A percentile compares a stretch with the other conserved stretches of the same genome.
phyloP scores from a whole-genome alignment of 1,140 invertebrate species.

The Cotesia glomerata region DNA sequence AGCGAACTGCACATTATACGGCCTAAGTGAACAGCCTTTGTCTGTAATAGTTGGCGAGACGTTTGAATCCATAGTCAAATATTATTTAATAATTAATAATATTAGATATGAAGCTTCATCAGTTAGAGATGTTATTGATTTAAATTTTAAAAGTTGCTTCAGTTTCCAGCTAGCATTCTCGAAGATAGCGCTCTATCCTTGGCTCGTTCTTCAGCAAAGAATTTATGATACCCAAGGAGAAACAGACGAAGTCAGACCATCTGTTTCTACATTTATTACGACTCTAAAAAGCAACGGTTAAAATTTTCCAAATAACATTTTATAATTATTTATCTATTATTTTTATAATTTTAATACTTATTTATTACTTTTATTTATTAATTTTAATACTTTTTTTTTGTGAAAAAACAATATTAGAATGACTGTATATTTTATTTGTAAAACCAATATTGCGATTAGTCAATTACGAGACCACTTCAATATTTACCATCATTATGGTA shows the following conservation, averaged over 20 bases:
- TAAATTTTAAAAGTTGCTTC: background rate
- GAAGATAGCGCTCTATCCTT: background rate
- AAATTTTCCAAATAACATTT: background rate
- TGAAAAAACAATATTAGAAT: background rate
- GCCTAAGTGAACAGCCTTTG: background rate
- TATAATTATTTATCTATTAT: too few relatives aligned
- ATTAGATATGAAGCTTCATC: background rate
- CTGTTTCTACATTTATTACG: background rate
- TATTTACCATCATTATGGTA: background rate
- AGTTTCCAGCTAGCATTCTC: background rate
- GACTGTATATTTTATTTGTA: background rate
- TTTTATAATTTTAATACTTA: too few relatives aligned
- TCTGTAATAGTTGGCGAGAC: background rate
- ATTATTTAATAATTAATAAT: background rate
- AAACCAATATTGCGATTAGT: background rate
- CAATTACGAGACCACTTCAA: background rate
- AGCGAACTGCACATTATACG: background rate
- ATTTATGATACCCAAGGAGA: background rate
- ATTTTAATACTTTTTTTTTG: background rate
- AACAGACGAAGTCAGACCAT: background rate
- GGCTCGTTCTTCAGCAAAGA: background rate
- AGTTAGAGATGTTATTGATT: background rate
- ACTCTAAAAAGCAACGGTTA: background rate
- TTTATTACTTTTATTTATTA: too few relatives aligned
- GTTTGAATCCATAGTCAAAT: background rate